These are phyloP conservation scores for Megalopta genalis DNA, from an alignment of 1,140 invertebrate species.

Conservation along the genomic window DNA sequence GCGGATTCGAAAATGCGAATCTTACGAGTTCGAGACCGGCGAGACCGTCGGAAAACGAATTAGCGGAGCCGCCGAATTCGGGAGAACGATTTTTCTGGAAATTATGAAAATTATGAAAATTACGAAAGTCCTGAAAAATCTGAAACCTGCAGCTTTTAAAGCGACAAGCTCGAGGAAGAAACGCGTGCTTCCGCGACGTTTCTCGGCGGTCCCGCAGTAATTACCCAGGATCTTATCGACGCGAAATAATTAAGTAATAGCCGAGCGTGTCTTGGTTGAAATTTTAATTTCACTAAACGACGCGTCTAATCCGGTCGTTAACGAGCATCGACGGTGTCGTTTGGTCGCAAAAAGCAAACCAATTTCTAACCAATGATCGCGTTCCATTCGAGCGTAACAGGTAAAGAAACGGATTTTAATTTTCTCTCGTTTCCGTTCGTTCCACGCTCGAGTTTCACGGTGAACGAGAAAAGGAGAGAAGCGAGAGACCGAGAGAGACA, in stretches of 20 bases:
- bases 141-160: no score
- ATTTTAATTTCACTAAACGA: background rate
- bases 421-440: background rate
- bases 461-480: background rate
- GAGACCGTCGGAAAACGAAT: no score
- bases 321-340: background rate
- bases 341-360: background rate
- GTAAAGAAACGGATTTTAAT: slow-evolving; percentile 37
- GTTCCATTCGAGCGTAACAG: background rate
- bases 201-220: no score
- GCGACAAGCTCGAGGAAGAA: no score
- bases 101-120: no score
- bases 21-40: no score
- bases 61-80: no score
- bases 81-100: no score
- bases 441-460: background rate
- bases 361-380: background rate
- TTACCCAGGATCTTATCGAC: no score
- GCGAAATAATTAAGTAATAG: background rate
- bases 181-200: no score
- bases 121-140: no score
- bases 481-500: background rate
- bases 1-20: no score
- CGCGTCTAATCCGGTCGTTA: background rate
- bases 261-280: background rate